Percentiles rank a stretch among this genome's conserved stretches.
Evolutionary conservation across 2,888 invertebrate genomes (phyloP).

Genomic region (Caenorhabditis drosophilae): DNA sequence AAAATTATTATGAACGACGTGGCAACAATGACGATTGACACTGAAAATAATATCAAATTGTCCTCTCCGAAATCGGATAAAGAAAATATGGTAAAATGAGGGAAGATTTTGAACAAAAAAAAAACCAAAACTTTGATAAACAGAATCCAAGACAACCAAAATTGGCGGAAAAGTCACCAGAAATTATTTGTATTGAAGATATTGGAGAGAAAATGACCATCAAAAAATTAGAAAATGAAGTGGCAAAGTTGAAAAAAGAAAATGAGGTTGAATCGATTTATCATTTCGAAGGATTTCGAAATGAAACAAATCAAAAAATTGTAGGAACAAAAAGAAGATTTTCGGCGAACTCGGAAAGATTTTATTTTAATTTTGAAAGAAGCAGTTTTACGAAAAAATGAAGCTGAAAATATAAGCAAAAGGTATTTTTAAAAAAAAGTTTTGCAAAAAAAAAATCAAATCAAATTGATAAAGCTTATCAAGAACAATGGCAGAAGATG

Average conservation of each 20-base stretch:
- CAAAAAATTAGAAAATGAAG: conserved; percentile 7
- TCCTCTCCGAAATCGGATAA: conserved; percentile 5
- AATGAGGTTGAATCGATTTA: not conserved
- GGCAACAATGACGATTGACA: conserved; percentile 14
- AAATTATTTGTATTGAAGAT: conserved; percentile 19
- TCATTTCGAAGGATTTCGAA: not conserved
- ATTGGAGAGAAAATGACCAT: not conserved
- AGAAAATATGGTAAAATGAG: conserved; percentile 12
- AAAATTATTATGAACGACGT: not conserved
- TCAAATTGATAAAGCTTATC: not conserved
- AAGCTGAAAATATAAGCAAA: conserved; percentile 9
- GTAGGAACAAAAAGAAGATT: conserved; percentile 17
- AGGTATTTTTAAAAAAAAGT: not conserved
- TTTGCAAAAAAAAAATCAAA: not conserved
- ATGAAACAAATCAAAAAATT: not conserved
- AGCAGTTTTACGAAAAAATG: conserved; percentile 20
- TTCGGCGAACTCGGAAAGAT: conserved; percentile 25
- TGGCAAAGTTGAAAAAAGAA: conserved; percentile 4
- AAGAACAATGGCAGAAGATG: conserved; percentile 15
- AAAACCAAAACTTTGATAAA: not conserved
- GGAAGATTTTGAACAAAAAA: no score
- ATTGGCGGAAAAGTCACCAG: conserved; percentile 1
- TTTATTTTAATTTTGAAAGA: conserved; percentile 26
- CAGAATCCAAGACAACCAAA: not conserved
- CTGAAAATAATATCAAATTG: no score